A percentile compares a stretch with the other conserved stretches of the same genome.
Evolutionary conservation across 2,888 invertebrate genomes (phyloP).

Genomic region (Notocelia uddmanniana): DNA sequence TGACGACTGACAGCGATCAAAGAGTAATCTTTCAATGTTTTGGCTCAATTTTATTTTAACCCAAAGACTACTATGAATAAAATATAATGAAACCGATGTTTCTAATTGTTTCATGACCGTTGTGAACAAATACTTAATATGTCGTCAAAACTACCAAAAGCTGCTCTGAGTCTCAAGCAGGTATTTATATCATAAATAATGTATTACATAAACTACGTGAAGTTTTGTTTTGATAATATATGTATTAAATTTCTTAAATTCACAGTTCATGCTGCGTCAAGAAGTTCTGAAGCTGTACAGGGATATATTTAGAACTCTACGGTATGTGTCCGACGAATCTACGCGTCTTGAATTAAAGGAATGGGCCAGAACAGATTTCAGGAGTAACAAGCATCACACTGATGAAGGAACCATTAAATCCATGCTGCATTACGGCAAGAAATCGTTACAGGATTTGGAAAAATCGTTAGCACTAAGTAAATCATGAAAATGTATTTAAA

Average conservation of each 20-base stretch:
- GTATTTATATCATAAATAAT: constrained; percentile 60
- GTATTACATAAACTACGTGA: constrained; percentile 9
- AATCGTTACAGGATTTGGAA: constrained; percentile 89
- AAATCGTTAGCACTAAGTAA: constrained; percentile 87
- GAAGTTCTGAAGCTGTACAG: constrained; percentile 92
- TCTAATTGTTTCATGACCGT: background rate
- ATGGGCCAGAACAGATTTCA: constrained; percentile 92
- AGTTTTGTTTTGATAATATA: background rate
- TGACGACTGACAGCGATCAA: too few relatives aligned
- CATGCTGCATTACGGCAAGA: constrained; percentile 89
- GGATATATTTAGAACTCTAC: constrained; percentile 89
- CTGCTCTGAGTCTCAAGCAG: constrained; percentile 87
- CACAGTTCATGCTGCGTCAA: constrained; percentile 92
- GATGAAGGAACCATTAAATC: constrained; percentile 91
- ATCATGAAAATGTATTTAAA: constrained; percentile 54
- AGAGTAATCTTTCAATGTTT: background rate
- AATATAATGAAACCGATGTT: background rate
- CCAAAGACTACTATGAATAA: too few relatives aligned
- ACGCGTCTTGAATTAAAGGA: constrained; percentile 88
- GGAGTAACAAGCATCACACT: constrained; percentile 88
- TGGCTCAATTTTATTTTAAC: background rate
- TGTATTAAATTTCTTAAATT: constrained; percentile 51
- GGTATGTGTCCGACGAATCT: constrained; percentile 87
- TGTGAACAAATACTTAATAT: constrained; percentile 51
- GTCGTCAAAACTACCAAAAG: constrained; percentile 77